Evolutionary conservation across 2,888 invertebrate genomes (phyloP).

Genomic region (Eupithecia tripunctaria): DNA sequence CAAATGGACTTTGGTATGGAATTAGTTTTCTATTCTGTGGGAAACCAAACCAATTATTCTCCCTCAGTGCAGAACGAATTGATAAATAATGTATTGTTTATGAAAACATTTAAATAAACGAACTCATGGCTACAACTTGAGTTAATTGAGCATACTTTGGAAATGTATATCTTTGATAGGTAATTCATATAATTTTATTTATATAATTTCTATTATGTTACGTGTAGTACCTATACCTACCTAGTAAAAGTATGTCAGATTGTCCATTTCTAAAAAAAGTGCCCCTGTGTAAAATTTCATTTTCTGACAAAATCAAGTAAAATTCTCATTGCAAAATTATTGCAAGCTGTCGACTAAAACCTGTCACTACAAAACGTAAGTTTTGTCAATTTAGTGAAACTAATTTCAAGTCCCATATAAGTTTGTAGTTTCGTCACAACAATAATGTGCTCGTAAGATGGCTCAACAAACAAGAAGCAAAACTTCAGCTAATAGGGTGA

Average conservation of each 20-base stretch:
- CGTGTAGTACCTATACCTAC: too few species aligned
- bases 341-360: constrained; percentile 10
- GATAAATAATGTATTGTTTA: background rate
- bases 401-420: constrained; percentile 39
- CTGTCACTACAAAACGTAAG: constrained; percentile 25
- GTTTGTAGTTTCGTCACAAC: constrained; percentile 41
- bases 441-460: constrained; percentile 42
- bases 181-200: too few species aligned
- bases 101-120: background rate
- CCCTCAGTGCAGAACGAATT: background rate
- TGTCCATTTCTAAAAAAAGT: too few species aligned
- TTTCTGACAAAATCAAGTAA: background rate
- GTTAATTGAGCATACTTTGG: background rate
- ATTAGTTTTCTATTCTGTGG: constrained; percentile 19
- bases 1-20: constrained; percentile 11
- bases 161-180: too few species aligned
- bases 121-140: background rate
- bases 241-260: too few species aligned
- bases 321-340: background rate
- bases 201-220: too few species aligned
- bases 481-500: constrained; percentile 57
- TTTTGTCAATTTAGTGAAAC: constrained; percentile 33
- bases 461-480: constrained; percentile 54
- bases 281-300: background rate
- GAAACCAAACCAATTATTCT: constrained; percentile 10